phyloP scores from a whole-genome alignment of 1,140 invertebrate species.

The Sycophaga agraensis region DNA sequence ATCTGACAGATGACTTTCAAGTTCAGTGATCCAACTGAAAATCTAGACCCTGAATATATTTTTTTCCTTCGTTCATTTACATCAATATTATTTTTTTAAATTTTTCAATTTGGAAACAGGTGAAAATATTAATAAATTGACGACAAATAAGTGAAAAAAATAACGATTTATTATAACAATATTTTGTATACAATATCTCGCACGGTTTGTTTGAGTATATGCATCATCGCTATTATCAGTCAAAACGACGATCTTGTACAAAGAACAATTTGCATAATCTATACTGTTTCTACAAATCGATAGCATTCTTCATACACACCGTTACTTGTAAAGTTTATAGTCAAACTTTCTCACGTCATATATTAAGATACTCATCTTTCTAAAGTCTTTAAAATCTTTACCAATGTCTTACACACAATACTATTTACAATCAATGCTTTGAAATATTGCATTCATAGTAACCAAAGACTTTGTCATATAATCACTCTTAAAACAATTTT shows the following conservation, averaged over 20 bases:
- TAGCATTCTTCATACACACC: conserved; percentile 3
- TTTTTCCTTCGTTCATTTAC: no score
- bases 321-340: background rate
- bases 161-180: conserved; percentile 47
- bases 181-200: conserved; percentile 27
- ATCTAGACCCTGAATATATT: no score
- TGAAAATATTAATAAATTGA: no score
- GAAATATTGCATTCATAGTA: background rate
- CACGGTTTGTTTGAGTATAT: conserved; percentile 2
- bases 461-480: background rate
- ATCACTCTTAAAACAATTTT: conserved; percentile 1
- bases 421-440: background rate
- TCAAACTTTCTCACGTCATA: background rate
- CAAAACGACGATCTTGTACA: background rate
- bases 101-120: no score
- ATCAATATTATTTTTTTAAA: no score
- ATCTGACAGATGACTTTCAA: no score
- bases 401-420: background rate
- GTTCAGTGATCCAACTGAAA: no score
- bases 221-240: background rate
- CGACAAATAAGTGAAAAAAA: conserved; percentile 38
- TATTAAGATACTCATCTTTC: background rate
- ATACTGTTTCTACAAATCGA: background rate
- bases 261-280: background rate
- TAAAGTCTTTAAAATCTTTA: conserved; percentile 2